These are phyloP conservation scores for Daubentonia madagascariensis DNA, from an alignment of 2,113 vertebrate genomes.

Conservation along the genomic window DNA sequence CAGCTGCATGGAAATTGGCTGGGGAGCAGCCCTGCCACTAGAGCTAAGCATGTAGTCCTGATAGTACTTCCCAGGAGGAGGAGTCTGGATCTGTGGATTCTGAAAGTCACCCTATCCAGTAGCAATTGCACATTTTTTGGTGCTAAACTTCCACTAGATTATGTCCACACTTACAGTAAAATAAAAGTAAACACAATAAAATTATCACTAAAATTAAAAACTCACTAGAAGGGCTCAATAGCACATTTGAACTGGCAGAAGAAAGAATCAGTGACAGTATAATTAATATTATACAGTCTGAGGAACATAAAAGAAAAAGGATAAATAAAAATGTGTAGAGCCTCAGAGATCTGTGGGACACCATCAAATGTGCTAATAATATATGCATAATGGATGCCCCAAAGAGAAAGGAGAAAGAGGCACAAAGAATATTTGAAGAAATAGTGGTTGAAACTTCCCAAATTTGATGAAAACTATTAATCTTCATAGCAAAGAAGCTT, in stretches of 20 bases:
- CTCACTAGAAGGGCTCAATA: background rate
- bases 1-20: background rate
- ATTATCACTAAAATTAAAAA: background rate
- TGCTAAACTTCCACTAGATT: background rate
- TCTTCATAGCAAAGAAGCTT: background rate
- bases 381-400: background rate
- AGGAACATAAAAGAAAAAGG: background rate
- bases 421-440: background rate
- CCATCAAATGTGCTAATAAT: background rate
- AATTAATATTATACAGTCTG: background rate
- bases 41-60: background rate
- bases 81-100: background rate
- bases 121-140: background rate
- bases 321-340: background rate
- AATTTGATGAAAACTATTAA: background rate
- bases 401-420: background rate
- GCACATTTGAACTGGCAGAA: background rate
- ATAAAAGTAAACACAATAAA: background rate
- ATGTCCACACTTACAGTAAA: background rate
- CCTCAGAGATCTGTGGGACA: background rate
- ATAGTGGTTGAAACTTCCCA: background rate
- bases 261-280: background rate
- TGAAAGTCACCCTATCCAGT: background rate
- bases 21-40: background rate
- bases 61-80: background rate